Evolutionary conservation across 2,113 vertebrate species (phyloP).

Genomic region (Syrrhaptes paradoxus): DNA sequence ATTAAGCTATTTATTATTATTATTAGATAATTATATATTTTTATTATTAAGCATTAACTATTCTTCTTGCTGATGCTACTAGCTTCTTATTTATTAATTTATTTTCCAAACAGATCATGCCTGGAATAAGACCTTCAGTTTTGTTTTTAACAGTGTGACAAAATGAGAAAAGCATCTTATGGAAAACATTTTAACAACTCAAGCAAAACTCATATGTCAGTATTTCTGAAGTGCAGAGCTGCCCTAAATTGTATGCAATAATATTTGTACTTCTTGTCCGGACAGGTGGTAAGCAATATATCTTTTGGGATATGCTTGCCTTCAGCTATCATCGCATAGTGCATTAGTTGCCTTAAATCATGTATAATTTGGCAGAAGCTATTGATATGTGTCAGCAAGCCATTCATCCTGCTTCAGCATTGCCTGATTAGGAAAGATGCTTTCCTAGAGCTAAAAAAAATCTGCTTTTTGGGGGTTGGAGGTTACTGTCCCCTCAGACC

Average conservation of each 20-base stretch:
- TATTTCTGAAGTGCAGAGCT: neutral
- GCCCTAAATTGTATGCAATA: neutral
- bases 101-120: neutral
- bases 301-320: slow-evolving; percentile 36
- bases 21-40: too few species aligned
- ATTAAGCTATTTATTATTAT: neutral
- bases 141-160: neutral
- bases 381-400: slow-evolving; percentile 32
- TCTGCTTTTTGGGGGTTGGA: neutral
- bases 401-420: neutral
- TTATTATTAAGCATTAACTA: neutral
- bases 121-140: neutral
- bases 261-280: slow-evolving; percentile 22
- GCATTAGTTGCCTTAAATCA: slow-evolving; percentile 45
- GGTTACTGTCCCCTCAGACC: neutral
- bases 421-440: neutral
- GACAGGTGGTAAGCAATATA: slow-evolving; percentile 44
- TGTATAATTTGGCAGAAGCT: slow-evolving; percentile 31
- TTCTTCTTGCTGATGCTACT: neutral
- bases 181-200: neutral
- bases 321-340: slow-evolving; percentile 29
- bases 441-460: neutral
- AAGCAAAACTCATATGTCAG: neutral
- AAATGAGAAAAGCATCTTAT: neutral
- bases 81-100: neutral